Evolutionary conservation across 2,113 vertebrate species (phyloP).

Genomic region (Chamaetylas fuelleborni): DNA sequence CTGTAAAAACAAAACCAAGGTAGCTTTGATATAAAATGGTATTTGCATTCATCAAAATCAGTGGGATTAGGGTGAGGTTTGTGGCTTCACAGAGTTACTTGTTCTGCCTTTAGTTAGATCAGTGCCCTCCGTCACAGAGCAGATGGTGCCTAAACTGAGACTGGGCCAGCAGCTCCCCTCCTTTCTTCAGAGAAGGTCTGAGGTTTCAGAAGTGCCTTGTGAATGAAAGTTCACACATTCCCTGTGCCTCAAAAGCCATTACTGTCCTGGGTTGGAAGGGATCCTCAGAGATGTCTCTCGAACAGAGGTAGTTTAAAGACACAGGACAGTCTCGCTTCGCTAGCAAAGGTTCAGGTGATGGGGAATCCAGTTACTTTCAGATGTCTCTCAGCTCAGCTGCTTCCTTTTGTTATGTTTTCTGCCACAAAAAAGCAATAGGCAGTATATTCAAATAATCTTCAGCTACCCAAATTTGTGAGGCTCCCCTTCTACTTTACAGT

Average conservation of each 20-base stretch:
- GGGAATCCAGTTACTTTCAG: neutral
- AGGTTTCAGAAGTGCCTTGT: neutral
- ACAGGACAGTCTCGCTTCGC: neutral
- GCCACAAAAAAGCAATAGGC: neutral
- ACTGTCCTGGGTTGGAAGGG: neutral
- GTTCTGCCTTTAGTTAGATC: neutral
- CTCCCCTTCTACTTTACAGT: neutral
- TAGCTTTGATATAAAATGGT: neutral
- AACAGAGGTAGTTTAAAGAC: neutral
- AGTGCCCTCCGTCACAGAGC: neutral
- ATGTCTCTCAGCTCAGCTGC: neutral
- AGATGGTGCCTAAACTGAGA: neutral
- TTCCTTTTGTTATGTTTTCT: neutral
- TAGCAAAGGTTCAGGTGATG: neutral
- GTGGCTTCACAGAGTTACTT: neutral
- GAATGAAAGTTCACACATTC: neutral
- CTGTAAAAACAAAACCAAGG: neutral
- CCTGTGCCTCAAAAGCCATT: neutral
- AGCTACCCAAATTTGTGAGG: neutral
- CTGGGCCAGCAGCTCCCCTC: neutral
- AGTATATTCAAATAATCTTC: neutral
- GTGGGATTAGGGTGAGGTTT: neutral
- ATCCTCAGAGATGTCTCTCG: neutral
- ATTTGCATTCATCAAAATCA: neutral
- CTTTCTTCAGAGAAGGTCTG: neutral